A percentile compares a stretch with the other conserved stretches of the same genome.
phyloP scores from a whole-genome alignment of 2,797 vertebrate species.

The Dendrocincla tyrannina region DNA sequence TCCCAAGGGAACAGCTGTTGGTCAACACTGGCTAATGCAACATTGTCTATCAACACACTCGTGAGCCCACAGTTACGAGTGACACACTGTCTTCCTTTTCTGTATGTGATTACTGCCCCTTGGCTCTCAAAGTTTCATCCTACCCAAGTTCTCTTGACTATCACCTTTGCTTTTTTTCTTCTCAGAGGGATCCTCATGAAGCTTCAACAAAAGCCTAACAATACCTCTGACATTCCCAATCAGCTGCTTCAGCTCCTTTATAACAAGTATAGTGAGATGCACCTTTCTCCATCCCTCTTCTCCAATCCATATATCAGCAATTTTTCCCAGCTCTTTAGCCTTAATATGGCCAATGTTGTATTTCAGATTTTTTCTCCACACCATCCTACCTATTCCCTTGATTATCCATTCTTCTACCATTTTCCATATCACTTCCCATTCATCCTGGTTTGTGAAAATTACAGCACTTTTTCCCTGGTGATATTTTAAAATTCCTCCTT shows the following conservation, averaged over 20 bases:
- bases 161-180: background rate
- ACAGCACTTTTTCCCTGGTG: background rate
- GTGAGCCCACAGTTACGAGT: background rate
- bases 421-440: background rate
- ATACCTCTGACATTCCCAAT: background rate
- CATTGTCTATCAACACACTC: background rate
- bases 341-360: background rate
- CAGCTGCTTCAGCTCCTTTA: background rate
- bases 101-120: background rate
- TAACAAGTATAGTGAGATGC: rapidly evolving
- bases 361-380: background rate
- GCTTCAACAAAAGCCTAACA: background rate
- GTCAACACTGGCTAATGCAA: background rate
- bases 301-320: background rate
- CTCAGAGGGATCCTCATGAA: background rate
- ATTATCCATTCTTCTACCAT: background rate
- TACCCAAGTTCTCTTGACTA: background rate
- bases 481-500: background rate
- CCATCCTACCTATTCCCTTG: background rate
- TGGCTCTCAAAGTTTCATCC: background rate
- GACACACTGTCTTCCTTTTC: background rate
- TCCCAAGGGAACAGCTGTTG: background rate
- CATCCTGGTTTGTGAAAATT: background rate
- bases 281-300: background rate
- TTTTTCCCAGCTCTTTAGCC: background rate